Evolutionary conservation across 2,797 vertebrate species (phyloP).

Genomic region (Hydrolagus colliei): DNA sequence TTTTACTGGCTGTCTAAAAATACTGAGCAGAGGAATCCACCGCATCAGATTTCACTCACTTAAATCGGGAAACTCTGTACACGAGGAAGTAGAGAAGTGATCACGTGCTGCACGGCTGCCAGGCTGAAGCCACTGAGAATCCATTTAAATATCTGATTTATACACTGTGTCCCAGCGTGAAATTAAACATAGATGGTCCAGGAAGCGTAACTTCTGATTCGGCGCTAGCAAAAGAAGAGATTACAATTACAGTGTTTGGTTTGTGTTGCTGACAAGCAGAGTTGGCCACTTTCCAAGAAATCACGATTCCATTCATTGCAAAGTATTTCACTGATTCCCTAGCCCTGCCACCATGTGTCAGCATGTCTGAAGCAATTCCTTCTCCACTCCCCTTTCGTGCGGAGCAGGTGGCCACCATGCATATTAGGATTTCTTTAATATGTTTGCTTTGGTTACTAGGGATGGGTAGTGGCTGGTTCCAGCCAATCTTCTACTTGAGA

Average conservation of each 20-base stretch:
- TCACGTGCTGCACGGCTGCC: neutral
- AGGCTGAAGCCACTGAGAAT: neutral
- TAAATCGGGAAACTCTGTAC: neutral
- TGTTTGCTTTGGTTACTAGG: conserved; percentile 26
- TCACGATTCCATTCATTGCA: conserved; percentile 12
- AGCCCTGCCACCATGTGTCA: conserved; percentile 5
- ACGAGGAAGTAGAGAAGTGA: neutral
- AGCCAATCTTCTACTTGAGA: neutral
- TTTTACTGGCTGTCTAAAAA: neutral
- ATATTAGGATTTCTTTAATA: neutral
- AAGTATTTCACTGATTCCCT: neutral
- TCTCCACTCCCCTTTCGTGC: conserved; percentile 4
- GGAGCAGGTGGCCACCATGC: conserved; percentile 3
- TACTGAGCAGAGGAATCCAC: neutral
- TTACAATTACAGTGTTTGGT: neutral
- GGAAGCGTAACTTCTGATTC: conserved; percentile 8
- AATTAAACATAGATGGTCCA: neutral
- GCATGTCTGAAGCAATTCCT: neutral
- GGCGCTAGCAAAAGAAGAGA: neutral
- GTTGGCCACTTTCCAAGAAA: neutral
- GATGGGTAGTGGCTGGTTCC: conserved; percentile 2
- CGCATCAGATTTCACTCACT: conserved; percentile 13
- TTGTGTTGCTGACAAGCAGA: neutral
- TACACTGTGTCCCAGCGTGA: neutral
- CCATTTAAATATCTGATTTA: conserved; percentile 26